Evolutionary conservation across 2,113 vertebrate genomes (phyloP).

Genomic region (Galemys pyrenaicus): DNA sequence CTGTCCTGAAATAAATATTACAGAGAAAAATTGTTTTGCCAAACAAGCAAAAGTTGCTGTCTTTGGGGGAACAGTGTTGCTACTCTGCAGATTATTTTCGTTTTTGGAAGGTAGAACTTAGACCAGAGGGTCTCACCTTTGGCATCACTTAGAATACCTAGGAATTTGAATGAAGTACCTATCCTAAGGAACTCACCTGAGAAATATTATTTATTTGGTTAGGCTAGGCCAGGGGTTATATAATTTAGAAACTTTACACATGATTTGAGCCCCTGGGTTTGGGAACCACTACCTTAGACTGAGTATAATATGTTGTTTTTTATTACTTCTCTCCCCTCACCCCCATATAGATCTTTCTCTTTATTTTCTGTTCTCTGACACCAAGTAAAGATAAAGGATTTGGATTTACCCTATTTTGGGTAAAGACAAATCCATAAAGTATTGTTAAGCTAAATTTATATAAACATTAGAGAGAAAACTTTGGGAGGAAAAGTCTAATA

Average conservation of each 20-base stretch:
- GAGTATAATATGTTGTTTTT: neutral
- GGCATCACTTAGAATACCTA: neutral
- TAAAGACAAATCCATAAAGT: neutral
- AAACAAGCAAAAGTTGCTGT: neutral
- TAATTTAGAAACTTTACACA: neutral
- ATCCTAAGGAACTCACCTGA: neutral
- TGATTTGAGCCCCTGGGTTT: neutral
- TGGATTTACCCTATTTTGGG: neutral
- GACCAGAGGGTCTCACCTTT: neutral
- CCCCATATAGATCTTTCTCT: neutral
- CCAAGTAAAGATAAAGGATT: neutral
- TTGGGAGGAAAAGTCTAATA: neutral
- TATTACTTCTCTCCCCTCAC: neutral
- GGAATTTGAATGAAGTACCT: neutral
- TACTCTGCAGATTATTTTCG: neutral
- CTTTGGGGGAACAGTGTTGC: neutral
- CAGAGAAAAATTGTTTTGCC: neutral
- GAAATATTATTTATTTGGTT: neutral
- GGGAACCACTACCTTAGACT: neutral
- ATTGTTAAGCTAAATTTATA: neutral
- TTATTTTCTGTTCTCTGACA: neutral
- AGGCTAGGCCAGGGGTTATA: neutral
- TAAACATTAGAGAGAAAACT: neutral
- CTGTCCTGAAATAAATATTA: neutral
- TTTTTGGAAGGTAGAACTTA: neutral